Percentiles rank a stretch among this genome's conserved stretches.
Evolutionary conservation across 2,888 invertebrate species (phyloP).

Genomic region (Nomada lathburiana): DNA sequence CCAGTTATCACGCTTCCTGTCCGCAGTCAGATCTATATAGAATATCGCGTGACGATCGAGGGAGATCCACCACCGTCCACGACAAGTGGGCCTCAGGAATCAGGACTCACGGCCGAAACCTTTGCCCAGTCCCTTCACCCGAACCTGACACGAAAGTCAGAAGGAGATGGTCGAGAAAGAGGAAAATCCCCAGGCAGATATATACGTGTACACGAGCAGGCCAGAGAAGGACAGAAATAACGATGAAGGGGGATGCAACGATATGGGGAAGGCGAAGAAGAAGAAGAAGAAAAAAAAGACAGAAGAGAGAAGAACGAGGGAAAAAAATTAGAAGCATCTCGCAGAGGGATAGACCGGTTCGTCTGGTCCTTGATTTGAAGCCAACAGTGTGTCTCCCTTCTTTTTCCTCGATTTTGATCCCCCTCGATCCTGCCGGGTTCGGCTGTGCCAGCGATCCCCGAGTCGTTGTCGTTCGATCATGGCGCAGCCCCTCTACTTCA

Average conservation of each 20-base stretch:
- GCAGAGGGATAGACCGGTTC: conserved; percentile 78
- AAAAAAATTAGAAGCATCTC: conserved; percentile 70
- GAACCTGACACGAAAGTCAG: conserved; percentile 70
- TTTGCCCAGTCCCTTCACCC: conserved; percentile 66
- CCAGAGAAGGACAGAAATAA: no score
- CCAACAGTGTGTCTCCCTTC: conserved; percentile 73
- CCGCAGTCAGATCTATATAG: background rate
- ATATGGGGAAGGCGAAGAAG: conserved; percentile 37
- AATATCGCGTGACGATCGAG: conserved; percentile 21
- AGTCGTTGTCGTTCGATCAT: conserved; percentile 40
- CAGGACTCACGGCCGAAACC: conserved; percentile 57
- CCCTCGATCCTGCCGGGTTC: conserved; percentile 41
- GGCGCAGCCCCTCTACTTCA: conserved; percentile 29
- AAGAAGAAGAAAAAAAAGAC: conserved; percentile 50
- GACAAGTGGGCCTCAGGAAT: conserved; percentile 63
- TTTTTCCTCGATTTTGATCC: conserved; percentile 65
- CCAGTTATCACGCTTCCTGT: conserved; percentile 31
- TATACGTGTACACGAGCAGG: no score
- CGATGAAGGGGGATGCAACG: conserved; percentile 17
- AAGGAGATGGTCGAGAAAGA: no score
- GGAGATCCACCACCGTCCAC: conserved; percentile 28
- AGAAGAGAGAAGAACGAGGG: conserved; percentile 37
- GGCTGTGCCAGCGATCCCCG: conserved; percentile 28
- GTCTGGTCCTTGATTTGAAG: conserved; percentile 80
- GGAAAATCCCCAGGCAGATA: no score